Evolutionary conservation across 2,888 invertebrate species (phyloP), one percentile per base, ranked within the genome.

Genomic region (Hylaea fasciaria): DNA sequence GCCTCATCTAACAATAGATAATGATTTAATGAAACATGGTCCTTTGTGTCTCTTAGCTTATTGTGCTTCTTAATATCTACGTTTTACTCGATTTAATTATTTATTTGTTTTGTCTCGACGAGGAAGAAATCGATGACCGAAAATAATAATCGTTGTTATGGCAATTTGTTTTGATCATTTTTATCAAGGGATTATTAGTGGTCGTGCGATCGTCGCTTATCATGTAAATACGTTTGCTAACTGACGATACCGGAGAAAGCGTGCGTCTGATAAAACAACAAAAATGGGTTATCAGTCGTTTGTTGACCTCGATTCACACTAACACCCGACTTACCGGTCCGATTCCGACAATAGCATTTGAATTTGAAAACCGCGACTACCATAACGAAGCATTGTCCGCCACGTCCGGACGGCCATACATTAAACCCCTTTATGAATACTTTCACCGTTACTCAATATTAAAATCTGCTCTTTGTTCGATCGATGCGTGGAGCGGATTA

Each of bases 381-480:
- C 32, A 11, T 48, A 47, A 54, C 50, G 52, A 48, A 47, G 46
- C 35, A 58, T 63, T 60, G 55, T 66, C 29, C 16, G 51, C 35
- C 39, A 22, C 40, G 37, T 37, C 56, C 50, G 62, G 48, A 41
- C 16, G 44, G 50, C 28, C 51, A 22, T 14, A 28, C 53, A 37
- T 53, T 16, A 58, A 49, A 57, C 64, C 22, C 49, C 50, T 32
- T 39, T 55, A 59, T 64, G 52, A 29, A 54, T 13, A 57, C 68
- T 68, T 68, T 69, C 68, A 66, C 68, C 59, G 64, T 55, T 55
- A 55, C 56, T 58, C 55, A 37, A 52, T 62, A 55, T 50, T 57
- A 60, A 50, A 53, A 52, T 62, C 45, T 60, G 59, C 46, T 64
- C 66, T 64, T 59, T 62, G 62, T 61, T 37, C 39, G 51, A 50